A percentile compares a stretch with the other conserved stretches of the same genome.
Conservation (phyloP, 2,113 vertebrate species). For the Protomyctophum bolini region DNA sequence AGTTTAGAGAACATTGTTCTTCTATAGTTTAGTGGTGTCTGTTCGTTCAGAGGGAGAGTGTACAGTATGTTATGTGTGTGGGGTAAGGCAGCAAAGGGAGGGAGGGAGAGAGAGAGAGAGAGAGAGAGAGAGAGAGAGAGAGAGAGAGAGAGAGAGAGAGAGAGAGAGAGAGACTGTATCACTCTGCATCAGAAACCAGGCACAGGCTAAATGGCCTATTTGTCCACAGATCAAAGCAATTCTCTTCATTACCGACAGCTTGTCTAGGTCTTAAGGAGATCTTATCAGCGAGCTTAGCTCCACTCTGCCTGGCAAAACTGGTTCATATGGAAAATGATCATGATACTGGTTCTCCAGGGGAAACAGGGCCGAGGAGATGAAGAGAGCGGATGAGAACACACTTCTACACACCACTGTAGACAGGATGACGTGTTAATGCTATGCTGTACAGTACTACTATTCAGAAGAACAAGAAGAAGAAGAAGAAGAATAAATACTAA, state of each 20-base stretch:
- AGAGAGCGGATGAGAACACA: slow-evolving; percentile 54
- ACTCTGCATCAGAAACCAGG: slow-evolving; percentile 67
- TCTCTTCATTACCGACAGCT: slow-evolving; percentile 81
- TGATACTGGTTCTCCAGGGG: slow-evolving; percentile 61
- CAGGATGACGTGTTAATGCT: no score
- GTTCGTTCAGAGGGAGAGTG: slow-evolving; percentile 24
- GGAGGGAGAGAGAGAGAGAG: slow-evolving; percentile 14
- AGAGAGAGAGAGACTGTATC: slow-evolving; percentile 48
- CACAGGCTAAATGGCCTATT: slow-evolving; percentile 80
- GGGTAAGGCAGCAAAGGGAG: neutral
- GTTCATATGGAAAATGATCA: slow-evolving; percentile 75
- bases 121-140: slow-evolving; percentile 16
- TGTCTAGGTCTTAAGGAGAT: slow-evolving; percentile 77
- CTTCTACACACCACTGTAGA: slow-evolving; percentile 9
- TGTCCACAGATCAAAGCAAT: slow-evolving; percentile 79
- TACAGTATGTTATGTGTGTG: neutral
- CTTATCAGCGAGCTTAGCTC: slow-evolving; percentile 74
- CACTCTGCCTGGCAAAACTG: slow-evolving; percentile 70
- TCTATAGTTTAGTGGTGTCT: no score
- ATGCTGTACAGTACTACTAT: neutral
- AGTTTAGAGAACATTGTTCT: no score
- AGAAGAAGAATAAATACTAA: no score
- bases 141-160: slow-evolving; percentile 1
- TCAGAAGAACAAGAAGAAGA: no score
- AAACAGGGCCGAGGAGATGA: slow-evolving; percentile 54